Base-by-base conservation (phyloP, 2,888 invertebrate genomes). In the Pristionchus maxplancki region DNA sequence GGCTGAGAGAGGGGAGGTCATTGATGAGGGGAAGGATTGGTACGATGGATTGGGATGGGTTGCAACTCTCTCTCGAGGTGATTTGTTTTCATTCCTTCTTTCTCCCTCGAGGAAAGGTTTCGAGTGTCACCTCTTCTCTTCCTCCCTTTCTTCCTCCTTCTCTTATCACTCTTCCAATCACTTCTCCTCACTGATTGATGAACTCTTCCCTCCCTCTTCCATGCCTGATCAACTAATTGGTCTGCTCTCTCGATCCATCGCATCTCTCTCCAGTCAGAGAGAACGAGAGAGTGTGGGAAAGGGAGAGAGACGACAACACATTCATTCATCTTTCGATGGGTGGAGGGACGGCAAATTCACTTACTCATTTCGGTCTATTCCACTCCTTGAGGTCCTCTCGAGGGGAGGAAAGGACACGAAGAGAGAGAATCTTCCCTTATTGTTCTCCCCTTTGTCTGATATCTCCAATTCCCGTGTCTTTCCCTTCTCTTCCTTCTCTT, bases 351-450 rank as follows among this genome's bases (percentile, higher is more conserved):
- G 31, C 40, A 74, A 74, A 74, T 74, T 74, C 31, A 74, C 31
- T 74, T 74, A 74, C 74, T 74, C 40, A 74, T 74, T 74, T 74
- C 74, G 74, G 74, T 40, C 31, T 40, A 40, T 74, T 74, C 74
- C 31, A 24, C 31, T 40, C 8, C n/a, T 40, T 24, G 74, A 40
- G 40, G 31, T 67, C 64, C 64, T 31, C 34, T 58, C 58, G 67
- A 67, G 13, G 74, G 24, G 74, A 74, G 74, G 28, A 40, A 20
- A 37, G 37, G 34, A 64, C 9, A 71, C 34, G 37, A 37, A 62
- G 64, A 37, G 37, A 74, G 67, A 74, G 74, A 20, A 74, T 74
- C 74, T 13, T 31, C n/a, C 34, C 74, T 74, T 74, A 34, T 67
- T 67, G 67, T 44, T 62, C 58, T 85, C 64, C 44, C 31, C 86